These are phyloP conservation scores for Dolichotis patagonum DNA, from an alignment of 2,113 vertebrate genomes.

Conservation along the genomic window DNA sequence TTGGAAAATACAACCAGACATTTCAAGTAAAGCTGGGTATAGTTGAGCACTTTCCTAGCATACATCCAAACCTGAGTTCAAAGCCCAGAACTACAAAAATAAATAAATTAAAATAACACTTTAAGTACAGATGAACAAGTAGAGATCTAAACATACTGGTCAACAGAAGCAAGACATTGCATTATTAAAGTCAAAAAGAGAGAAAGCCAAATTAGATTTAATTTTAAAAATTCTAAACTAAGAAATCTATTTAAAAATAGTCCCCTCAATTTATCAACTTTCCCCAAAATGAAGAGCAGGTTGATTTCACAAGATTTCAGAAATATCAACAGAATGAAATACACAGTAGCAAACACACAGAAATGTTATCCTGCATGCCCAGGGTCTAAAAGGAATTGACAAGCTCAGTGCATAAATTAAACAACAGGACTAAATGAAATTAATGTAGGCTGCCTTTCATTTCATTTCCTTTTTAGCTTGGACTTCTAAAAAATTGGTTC, in stretches of 20 bases:
- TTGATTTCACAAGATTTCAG: not conserved
- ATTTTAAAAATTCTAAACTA: constrained; percentile 24
- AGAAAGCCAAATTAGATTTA: not conserved
- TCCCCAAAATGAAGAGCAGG: not conserved
- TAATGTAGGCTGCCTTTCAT: constrained; percentile 65
- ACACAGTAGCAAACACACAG: not conserved
- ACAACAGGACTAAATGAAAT: constrained; percentile 72
- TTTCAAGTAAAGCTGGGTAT: not conserved
- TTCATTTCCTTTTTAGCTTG: constrained; percentile 64
- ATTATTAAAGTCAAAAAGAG: constrained; percentile 26
- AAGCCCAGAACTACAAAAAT: not conserved
- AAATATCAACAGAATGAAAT: constrained; percentile 39
- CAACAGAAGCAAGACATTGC: constrained; percentile 19
- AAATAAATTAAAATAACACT: not conserved
- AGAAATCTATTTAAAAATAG: not conserved
- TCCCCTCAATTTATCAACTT: not conserved
- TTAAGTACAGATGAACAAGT: not conserved
- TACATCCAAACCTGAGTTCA: not conserved
- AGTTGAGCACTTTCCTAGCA: not conserved
- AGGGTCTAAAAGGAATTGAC: constrained; percentile 36
- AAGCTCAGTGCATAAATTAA: constrained; percentile 65
- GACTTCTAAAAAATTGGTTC: constrained; percentile 67
- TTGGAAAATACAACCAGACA: not conserved
- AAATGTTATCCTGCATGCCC: not conserved
- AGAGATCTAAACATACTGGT: not conserved